Conservation (phyloP, 2,113 vertebrate genomes). For the Machaerirhynchus nigripectus region DNA sequence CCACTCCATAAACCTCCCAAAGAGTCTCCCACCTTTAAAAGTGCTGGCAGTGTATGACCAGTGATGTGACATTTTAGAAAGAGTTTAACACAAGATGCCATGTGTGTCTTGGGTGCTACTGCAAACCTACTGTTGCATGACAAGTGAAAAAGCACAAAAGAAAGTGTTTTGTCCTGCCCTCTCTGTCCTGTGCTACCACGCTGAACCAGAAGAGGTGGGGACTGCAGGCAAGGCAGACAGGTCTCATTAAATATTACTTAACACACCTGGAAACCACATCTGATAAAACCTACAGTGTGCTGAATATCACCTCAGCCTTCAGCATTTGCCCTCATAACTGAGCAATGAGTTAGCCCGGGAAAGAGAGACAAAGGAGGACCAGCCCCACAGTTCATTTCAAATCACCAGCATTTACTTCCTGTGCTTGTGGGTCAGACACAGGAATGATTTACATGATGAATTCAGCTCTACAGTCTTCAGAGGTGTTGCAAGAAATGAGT, state of each 20-base stretch:
- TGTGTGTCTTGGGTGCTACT: background rate
- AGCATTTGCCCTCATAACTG: background rate
- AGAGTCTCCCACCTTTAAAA: background rate
- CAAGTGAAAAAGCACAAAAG: background rate
- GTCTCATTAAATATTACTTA: background rate
- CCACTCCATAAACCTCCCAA: background rate
- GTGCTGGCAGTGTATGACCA: background rate
- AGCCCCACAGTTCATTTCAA: background rate
- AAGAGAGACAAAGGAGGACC: background rate
- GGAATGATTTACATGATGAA: background rate
- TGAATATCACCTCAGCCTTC: background rate
- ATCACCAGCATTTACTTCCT: accelerated
- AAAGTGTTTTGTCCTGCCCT: background rate
- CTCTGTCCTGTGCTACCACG: background rate
- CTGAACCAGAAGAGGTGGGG: background rate
- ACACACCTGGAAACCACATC: background rate
- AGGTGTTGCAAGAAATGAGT: background rate
- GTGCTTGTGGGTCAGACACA: background rate
- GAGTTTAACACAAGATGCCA: background rate
- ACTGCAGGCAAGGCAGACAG: background rate
- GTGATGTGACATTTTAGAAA: background rate
- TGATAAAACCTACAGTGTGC: background rate
- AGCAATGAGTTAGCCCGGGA: background rate
- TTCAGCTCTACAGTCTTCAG: background rate
- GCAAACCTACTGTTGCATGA: background rate